Base-by-base conservation (phyloP, 2,888 invertebrate species). In the Amphimallon solstitiale region DNA sequence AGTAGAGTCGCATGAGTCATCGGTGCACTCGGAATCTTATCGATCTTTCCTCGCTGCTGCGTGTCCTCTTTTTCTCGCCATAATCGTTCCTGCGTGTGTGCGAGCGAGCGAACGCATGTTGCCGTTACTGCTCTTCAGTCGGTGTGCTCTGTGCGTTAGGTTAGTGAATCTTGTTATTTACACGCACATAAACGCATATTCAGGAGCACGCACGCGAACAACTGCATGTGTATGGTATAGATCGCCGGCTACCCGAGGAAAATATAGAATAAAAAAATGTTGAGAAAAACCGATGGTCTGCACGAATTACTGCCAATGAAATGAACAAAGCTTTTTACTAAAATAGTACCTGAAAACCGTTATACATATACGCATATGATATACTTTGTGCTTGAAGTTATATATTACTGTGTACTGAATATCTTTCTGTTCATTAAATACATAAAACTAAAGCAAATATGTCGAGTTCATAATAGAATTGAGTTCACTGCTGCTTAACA, bases 21-120 rank as follows among this genome's bases (percentile, higher is more conserved):
- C 81, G 76, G 78, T 81, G 82, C 81, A 81, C 81, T 80, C 80
- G 78, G 78, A 79, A 79, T 79, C 80, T 81, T 81, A 81, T 82
- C 80, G 82, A 82, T 82, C 80, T 68, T 46, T 66, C 60, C 35
- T 51, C 48, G 68, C 67, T 68, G 68, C 67, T 66, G 67, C 63
- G 65, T 49, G 63, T 48, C 67, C 70, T 66, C 70, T 56, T 23
- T 37, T 19, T 56, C 10, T 43, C 40, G n/a, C 15, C 56, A 14
- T 29, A 15, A 43, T 9, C 34, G 29, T 43, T 68, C 65, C 66
- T 68, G 63, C 64, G 69, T 43, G 43, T 56, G 60, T 43, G 19
- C 61, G 60, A 59, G 43, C 6, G 45, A 43, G 43, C 19, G 3
- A 14, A 43, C 56, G 29, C 21, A 15, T 14, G 29, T 6, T 12